phyloP scores from a whole-genome alignment of 2,797 vertebrate genomes.

The Capromys pilorides region DNA sequence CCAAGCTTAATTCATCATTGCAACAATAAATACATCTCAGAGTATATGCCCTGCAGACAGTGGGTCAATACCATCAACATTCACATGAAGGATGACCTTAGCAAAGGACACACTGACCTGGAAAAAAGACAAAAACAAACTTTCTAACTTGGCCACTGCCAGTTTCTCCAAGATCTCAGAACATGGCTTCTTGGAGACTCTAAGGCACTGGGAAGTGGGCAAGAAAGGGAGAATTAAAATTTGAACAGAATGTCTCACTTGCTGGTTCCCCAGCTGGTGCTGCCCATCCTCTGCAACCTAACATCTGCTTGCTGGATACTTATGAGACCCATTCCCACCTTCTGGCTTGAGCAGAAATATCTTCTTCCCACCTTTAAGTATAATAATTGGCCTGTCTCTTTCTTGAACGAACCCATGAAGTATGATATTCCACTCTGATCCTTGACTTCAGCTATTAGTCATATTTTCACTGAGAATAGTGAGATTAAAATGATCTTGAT shows the following conservation, averaged over 20 bases:
- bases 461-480: not conserved
- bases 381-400: not conserved
- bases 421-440: not conserved
- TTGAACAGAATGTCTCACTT: not conserved
- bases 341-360: not conserved
- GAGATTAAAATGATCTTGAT: not conserved
- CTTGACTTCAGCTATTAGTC: not conserved
- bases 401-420: not conserved
- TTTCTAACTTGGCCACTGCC: conserved; percentile 1
- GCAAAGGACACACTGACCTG: not conserved
- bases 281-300: not conserved
- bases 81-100: conserved; percentile 49
- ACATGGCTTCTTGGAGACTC: not conserved
- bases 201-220: not conserved
- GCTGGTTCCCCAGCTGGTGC: not conserved
- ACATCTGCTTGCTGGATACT: not conserved
- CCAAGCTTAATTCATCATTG: conserved; percentile 69
- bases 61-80: conserved; percentile 51
- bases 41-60: conserved; percentile 21
- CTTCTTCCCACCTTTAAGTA: not conserved
- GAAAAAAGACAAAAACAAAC: not conserved
- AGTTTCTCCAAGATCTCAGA: not conserved
- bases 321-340: not conserved
- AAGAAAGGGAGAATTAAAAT: not conserved
- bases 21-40: conserved; percentile 51